Conservation (phyloP, 1,140 invertebrate species). For the Euura saliciscinereae region DNA sequence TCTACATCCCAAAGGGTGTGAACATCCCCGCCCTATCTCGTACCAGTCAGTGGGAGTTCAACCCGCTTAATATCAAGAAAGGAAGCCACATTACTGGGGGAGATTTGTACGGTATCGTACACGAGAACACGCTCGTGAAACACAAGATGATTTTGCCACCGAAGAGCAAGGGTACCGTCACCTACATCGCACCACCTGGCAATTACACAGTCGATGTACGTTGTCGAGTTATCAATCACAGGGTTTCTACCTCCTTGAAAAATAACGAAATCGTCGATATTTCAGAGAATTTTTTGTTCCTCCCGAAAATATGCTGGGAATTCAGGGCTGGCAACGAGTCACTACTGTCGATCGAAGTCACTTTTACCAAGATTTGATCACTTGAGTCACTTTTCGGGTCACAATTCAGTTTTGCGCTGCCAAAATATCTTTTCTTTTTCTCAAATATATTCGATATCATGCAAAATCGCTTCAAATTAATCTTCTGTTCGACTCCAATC, state of each 20-base stretch:
- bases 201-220: constrained; percentile 93
- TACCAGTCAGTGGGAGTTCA: constrained; percentile 90
- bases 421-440: no score
- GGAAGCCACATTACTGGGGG: constrained; percentile 95
- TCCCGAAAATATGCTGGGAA: neutral
- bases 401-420: no score
- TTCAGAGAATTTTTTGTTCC: constrained; percentile 22
- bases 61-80: constrained; percentile 85
- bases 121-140: constrained; percentile 97
- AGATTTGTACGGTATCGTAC: constrained; percentile 94
- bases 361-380: no score
- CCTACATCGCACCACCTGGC: constrained; percentile 93
- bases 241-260: no score
- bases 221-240: constrained; percentile 27
- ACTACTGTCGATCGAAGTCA: no score
- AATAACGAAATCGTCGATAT: neutral
- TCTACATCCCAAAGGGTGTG: constrained; percentile 99
- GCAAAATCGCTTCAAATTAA: no score
- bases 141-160: constrained; percentile 96
- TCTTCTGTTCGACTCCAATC: no score
- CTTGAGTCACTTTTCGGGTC: no score
- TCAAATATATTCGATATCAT: no score
- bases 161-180: constrained; percentile 93
- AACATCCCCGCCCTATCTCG: constrained; percentile 92
- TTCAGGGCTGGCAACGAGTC: neutral